Evolutionary conservation across 1,140 invertebrate species (phyloP), one percentile per base, ranked within the genome.

Genomic region (Venustaconcha ellipsiformis): DNA sequence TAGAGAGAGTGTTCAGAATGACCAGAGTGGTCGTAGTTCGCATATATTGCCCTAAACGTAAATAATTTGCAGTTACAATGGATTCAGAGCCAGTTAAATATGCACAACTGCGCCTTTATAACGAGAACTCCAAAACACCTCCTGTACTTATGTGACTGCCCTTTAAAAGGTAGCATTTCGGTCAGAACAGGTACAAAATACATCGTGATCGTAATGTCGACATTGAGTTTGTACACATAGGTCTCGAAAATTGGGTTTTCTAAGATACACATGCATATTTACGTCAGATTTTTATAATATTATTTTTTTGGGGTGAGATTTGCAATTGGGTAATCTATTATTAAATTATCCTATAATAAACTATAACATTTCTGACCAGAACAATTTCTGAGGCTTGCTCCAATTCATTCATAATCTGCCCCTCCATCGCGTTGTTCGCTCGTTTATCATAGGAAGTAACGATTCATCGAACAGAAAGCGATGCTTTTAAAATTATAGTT

Each of bases 301-400:
- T 55, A 56, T 26, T 30, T 13, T 4, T 5, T 2, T 6, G 5
- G 17, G 17, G 15, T 14, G 17, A 37, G 63, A 67, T 57, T n/a
- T 64, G 17, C 15, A 64, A 2, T 70, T 12, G 59, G 62, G 30
- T 30, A 66, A 59, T 60, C 12, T 48, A 67, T 69, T 65, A 76
- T 56, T 78, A 67, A 57, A 57, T 55, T 13, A 37, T 60, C 2
- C 4, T 48, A 63, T 17, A 8, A 23, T 26, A 17, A 14, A 74
- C 58, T 18, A 18, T 23, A 56, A 15, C 26, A 56, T 55, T 48
- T 57, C 90, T 91, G 89, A 94, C 94, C 91, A 94, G 90, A 81
- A 94, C 90, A 87, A 94, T 90, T 91, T 93, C 92, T 77, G 93
- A 92, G 79, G 93, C 93, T 78, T 92, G 90, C 88, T 94, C 94